phyloP scores from a whole-genome alignment of 2,797 vertebrate genomes.

The Cheirogaleus major region DNA sequence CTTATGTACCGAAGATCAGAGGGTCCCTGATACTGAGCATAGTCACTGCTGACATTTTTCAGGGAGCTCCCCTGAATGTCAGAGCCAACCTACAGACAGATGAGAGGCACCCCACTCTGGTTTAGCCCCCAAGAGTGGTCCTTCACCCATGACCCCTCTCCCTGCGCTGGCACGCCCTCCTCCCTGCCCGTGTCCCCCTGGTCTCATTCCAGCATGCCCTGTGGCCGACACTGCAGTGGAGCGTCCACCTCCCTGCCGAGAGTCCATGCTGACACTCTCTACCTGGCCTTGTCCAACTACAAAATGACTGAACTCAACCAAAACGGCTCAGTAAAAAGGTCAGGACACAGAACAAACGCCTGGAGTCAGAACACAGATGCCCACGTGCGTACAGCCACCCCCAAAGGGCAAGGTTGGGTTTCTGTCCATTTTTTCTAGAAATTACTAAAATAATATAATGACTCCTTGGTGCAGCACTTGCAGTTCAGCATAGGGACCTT shows the following conservation, averaged over 20 bases:
- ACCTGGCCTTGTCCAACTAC: neutral
- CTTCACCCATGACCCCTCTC: neutral
- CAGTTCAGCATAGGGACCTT: neutral
- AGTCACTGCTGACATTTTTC: neutral
- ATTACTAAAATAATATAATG: neutral
- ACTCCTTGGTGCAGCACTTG: neutral
- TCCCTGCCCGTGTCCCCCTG: neutral
- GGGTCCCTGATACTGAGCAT: neutral
- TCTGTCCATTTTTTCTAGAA: conserved; percentile 7
- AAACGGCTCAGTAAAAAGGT: conserved; percentile 25
- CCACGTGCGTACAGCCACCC: neutral
- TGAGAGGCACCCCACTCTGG: neutral
- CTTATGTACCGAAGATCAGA: neutral
- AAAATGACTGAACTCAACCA: conserved; percentile 17
- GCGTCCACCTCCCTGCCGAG: neutral
- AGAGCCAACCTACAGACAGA: neutral
- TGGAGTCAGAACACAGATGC: conserved; percentile 1
- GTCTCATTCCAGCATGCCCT: neutral
- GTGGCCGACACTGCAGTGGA: neutral
- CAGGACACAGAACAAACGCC: neutral
- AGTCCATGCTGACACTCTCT: neutral
- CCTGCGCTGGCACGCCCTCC: neutral
- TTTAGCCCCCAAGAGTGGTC: neutral
- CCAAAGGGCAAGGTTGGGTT: neutral
- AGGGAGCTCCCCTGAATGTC: neutral